Percentiles rank a stretch among this genome's conserved stretches.
These are phyloP conservation scores for Clunio marinus DNA, from an alignment of 2,888 invertebrate genomes.

Conservation along the genomic window DNA sequence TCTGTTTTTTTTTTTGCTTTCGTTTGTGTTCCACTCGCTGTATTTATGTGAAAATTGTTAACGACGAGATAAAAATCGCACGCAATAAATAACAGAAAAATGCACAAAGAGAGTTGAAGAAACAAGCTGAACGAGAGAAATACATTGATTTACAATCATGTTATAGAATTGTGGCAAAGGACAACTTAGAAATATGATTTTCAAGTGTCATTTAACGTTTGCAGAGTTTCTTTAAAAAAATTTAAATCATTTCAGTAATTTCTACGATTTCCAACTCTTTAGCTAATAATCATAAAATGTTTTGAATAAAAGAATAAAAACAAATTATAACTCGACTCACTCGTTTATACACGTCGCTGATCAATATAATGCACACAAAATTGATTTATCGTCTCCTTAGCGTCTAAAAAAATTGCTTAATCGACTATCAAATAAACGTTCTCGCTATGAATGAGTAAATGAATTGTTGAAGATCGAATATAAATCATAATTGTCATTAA, in stretches of 20 bases:
- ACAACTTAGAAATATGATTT: background rate
- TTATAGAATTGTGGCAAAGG: background rate
- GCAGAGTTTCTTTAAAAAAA: background rate
- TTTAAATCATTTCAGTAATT: background rate
- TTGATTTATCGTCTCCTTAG: conserved; percentile 31
- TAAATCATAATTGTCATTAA: conserved; percentile 36
- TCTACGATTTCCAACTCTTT: too few species aligned
- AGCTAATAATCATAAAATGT: too few species aligned
- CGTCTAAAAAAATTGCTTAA: conserved; percentile 34
- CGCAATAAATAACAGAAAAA: conserved; percentile 29
- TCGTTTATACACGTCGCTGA: background rate
- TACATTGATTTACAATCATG: conserved; percentile 13
- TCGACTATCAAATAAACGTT: conserved; percentile 21
- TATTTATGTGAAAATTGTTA: conserved; percentile 7
- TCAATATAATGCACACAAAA: conserved; percentile 23
- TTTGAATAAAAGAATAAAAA: background rate
- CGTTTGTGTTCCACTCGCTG: background rate
- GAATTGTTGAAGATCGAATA: conserved; percentile 10
- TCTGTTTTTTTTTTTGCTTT: too few species aligned
- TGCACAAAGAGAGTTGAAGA: background rate
- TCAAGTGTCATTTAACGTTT: conserved; percentile 9
- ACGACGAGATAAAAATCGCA: conserved; percentile 34
- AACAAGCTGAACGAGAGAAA: conserved; percentile 11
- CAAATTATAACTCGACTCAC: background rate
- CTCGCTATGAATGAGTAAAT: background rate